phyloP scores from a whole-genome alignment of 2,113 vertebrate genomes.

The Poeciliopsis prolifica region DNA sequence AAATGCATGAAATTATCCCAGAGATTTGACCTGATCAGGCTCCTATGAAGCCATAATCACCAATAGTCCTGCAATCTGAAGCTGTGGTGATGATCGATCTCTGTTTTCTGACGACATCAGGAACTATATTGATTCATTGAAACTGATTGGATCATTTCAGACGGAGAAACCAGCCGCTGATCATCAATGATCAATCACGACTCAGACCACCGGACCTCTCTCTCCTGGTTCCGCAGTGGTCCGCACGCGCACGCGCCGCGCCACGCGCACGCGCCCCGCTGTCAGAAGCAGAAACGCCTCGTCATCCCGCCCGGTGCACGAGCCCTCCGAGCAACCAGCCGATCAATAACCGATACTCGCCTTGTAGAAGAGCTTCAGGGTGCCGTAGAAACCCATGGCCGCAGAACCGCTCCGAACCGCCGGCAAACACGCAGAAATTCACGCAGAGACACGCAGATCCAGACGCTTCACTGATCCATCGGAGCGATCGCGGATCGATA shows the following conservation, averaged over 20 bases:
- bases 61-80: background rate
- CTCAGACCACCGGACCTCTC: background rate
- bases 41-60: too few relatives aligned
- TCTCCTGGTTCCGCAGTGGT: slow-evolving; percentile 61
- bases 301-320: slow-evolving; percentile 53
- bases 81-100: background rate
- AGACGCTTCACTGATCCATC: slow-evolving; percentile 38
- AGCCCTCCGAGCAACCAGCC: slow-evolving; percentile 1
- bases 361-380: slow-evolving; percentile 97
- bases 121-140: background rate
- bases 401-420: slow-evolving; percentile 70
- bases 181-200: slow-evolving; percentile 39
- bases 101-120: background rate
- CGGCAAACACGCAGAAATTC: slow-evolving; percentile 26
- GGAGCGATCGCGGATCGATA: background rate
- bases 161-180: background rate
- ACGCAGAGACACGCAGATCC: background rate
- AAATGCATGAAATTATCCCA: background rate
- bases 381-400: slow-evolving; percentile 97
- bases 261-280: slow-evolving; percentile 42
- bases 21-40: background rate
- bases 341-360: slow-evolving; percentile 80
- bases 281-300: slow-evolving; percentile 64
- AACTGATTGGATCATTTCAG: background rate
- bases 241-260: slow-evolving; percentile 9